Base-by-base conservation (phyloP, 2,797 vertebrate genomes). In the Notolepis coatsorum region DNA sequence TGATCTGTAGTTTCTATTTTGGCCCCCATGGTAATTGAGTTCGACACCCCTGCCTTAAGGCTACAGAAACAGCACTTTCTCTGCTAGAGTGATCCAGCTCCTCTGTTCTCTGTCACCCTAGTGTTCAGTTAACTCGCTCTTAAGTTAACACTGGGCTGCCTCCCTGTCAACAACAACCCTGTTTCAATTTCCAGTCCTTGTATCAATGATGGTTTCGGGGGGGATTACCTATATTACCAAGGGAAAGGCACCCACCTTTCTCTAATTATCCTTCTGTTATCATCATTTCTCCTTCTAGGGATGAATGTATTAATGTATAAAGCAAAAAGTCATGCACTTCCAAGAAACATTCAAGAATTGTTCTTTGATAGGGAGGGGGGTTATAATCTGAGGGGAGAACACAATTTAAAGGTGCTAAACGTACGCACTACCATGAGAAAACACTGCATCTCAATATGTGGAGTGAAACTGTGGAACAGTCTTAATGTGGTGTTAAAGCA, bases 41-140 rank as follows among this genome's bases (percentile, higher is more conserved):
- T n/a, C n/a, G n/a, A 20, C 47, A 28, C 25, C 38, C 52, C 23
- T 23, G 31, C 65, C 48, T 12, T 42, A 47, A 13, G 51, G 52
- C 65, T 78, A 73, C 49, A 74, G 31, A 72, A 65, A 55, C 25
- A 20, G 37, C 55, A 3, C 43, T 71, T 18, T 61, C 17, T 42
- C 57, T 18, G 18, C 38, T 21, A n/a, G n/a, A n/a, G n/a, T n/a
- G n/a, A n/a, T n/a, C n/a, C 54, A 31, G 13, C 12, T 30, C 13
- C 23, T 20, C 15, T 42, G 25, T n/a, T 25, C 43, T 51, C 46
- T 51, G 21, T 35, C 42, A 3, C 38, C 15, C 30, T 20, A 2
- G 27, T 55, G 43, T 74, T 74, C 56, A 55, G 59, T 69, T 60
- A 65, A 72, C 47, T 35, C 60, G 52, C 43, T 55, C 59, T 60